These are phyloP conservation scores for Adoxophyes honmai DNA, from an alignment of 1,140 invertebrate species.

Conservation along the genomic window DNA sequence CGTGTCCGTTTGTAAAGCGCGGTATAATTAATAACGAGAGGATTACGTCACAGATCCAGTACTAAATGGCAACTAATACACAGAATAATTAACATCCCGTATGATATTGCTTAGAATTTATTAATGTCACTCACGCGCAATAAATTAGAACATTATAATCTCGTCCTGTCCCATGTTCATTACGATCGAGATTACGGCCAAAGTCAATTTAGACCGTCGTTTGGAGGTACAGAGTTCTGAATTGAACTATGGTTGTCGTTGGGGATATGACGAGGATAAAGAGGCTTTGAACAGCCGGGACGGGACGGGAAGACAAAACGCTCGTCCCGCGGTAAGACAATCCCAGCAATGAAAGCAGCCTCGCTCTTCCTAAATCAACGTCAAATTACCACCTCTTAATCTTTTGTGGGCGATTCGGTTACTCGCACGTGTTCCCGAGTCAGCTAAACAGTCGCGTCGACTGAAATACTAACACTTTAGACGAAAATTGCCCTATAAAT, in stretches of 20 bases:
- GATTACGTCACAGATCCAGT: slow-evolving; percentile 22
- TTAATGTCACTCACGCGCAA: slow-evolving; percentile 40
- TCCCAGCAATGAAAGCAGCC: slow-evolving; percentile 56
- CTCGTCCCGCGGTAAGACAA: slow-evolving; percentile 57
- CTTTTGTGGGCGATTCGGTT: slow-evolving; percentile 67
- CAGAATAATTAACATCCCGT: slow-evolving; percentile 15
- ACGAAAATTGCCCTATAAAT: slow-evolving; percentile 59
- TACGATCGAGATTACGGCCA: too few relatives aligned
- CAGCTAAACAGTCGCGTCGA: slow-evolving; percentile 32
- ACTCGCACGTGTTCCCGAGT: slow-evolving; percentile 58
- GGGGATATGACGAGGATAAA: slow-evolving; percentile 17
- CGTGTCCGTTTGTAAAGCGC: not conserved
- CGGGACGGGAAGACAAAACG: slow-evolving; percentile 41
- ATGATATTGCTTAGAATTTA: slow-evolving; percentile 31
- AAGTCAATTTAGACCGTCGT: too few relatives aligned
- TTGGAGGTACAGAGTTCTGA: too few relatives aligned
- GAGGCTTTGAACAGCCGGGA: slow-evolving; percentile 22
- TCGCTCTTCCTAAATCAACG: slow-evolving; percentile 68
- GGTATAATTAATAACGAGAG: slow-evolving; percentile 24
- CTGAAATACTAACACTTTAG: slow-evolving; percentile 52
- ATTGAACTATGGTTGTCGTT: not conserved
- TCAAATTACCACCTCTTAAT: slow-evolving; percentile 75
- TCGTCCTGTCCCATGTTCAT: too few relatives aligned
- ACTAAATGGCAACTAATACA: slow-evolving; percentile 27
- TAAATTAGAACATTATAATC: slow-evolving; percentile 47